Evolutionary conservation across 1,140 invertebrate species (phyloP), one percentile per base, ranked within the genome.

Genomic region (Conus betulinus): DNA sequence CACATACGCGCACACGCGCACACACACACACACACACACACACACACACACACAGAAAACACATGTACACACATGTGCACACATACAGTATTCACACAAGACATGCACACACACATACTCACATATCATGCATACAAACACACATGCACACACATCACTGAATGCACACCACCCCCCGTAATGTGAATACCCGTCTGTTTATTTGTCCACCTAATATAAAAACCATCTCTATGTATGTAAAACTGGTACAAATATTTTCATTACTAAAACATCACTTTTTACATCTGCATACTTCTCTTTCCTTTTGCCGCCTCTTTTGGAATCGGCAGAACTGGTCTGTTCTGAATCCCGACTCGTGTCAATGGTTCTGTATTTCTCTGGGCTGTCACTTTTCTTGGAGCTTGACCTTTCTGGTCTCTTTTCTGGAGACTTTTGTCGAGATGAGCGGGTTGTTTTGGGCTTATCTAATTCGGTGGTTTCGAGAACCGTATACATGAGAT

Each of bases 401-500:
- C 39, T 52, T 3, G 67, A 81, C 67, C 57, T 81, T 0, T 55
- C 27, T 23, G 10, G 55, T 51, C 74, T 79, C 57, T 86, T 53
- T 74, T 84, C 71, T 67, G n/a, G 23, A 53, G 55, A 82, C n/a
- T 63, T 88, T 23, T 53, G 17, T 53, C 71, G 74, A 11, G 85
- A 51, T 23, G 81, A 53, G 4, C n/a, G 20, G 55, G 51, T 51
- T 39, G 17, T 39, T 87, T 78, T 76, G 67, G n/a, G 63, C 25
- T 57, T 5, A 60, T 88, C 87, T n/a, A 85, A 39, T 79, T 88
- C 89, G 60, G 79, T 63, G 57, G 52, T 88, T 52, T 87, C 89
- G 2, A 87, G 79, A 27, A 87, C 81, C 13, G 60, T 57, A 63
- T 89, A 85, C 89, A 87, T 87, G 2, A 85, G 20, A n/a, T 89